Base-by-base conservation (phyloP, 2,888 invertebrate species). In the Pecten maximus region DNA sequence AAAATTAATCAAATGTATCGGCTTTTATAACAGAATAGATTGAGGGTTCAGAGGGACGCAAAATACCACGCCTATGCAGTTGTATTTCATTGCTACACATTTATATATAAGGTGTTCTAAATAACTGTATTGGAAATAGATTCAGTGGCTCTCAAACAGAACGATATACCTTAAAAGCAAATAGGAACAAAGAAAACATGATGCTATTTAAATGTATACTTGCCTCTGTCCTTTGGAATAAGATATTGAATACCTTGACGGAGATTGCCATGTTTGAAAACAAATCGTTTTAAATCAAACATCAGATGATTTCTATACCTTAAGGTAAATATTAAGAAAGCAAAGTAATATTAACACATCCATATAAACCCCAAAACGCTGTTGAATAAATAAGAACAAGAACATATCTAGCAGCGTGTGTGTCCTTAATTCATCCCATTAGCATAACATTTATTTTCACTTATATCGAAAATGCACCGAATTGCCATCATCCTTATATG, bases 361-460 rank as follows among this genome's bases (percentile, higher is more conserved):
- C 74, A 74, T 74, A 12, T 44, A 74, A 28, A 23, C 10, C 10
- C 35, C 3, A 28, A 23, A 35, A 35, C 0, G 28, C 35, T 28
- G 28, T 8, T 2, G 35, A 74, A 74, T 74, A 74, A 35, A 12
- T 74, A 6, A 74, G 1, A 28, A 35, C 74, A 35, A 74, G 12
- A 74, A 74, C 2, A 74, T 28, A 74, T 74, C 8, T 35, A 2
- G 6, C 74, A 35, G 8, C 74, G 74, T 74, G 74, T 74, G 74
- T 74, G 74, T 74, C 74, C 74, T 19, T 54, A 74, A 74, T 74
- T 74, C 3, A 35, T 35, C 28, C 28, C 35, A 74, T 74, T 28
- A 74, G 74, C 74, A 28, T 74, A 74, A 19, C 74, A 74, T 74
- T 60, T 60, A 60, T 60, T 60, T 60, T 74, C 74, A 74, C 74